A percentile compares a stretch with the other conserved stretches of the same genome.
These are phyloP conservation scores for Archaeoteleia sp. DNA, from an alignment of 2,888 invertebrate genomes.

Conservation along the genomic window DNA sequence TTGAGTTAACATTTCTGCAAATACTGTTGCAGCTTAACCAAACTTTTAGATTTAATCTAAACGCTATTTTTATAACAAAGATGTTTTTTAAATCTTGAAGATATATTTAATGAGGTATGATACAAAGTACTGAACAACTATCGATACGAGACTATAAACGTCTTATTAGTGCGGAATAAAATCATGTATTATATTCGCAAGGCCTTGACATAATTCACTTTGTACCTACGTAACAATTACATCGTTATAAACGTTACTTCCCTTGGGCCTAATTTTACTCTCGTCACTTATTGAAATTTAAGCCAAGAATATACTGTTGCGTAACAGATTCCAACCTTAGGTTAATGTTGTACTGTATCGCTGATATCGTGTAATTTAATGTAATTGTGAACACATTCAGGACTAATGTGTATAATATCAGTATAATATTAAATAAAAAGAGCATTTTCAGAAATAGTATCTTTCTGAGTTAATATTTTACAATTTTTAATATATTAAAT, in stretches of 20 bases:
- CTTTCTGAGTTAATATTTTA: too few species aligned
- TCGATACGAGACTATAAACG: neutral
- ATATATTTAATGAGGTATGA: too few species aligned
- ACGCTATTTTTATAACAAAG: slow-evolving; percentile 3
- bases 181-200: slow-evolving; percentile 16
- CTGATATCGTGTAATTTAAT: too few species aligned
- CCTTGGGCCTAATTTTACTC: slow-evolving; percentile 15
- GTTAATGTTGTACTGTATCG: neutral
- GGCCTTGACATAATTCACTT: slow-evolving; percentile 29
- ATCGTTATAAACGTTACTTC: slow-evolving; percentile 15
- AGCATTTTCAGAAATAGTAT: too few species aligned
- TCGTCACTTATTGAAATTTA: slow-evolving; percentile 14
- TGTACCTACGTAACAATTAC: slow-evolving; percentile 19
- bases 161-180: slow-evolving; percentile 13
- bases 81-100: too few species aligned
- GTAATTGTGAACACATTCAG: too few species aligned
- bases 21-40: slow-evolving; percentile 1
- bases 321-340: neutral
- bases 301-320: neutral
- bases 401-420: too few species aligned
- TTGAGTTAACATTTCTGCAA: slow-evolving; percentile 15
- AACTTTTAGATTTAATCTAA: slow-evolving; percentile 16
- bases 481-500: too few species aligned
- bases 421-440: too few species aligned
- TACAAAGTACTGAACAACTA: slow-evolving; percentile 6